These are phyloP conservation scores for Cyprinodon variegatus DNA, from an alignment of 2,113 vertebrate genomes.

Conservation along the genomic window DNA sequence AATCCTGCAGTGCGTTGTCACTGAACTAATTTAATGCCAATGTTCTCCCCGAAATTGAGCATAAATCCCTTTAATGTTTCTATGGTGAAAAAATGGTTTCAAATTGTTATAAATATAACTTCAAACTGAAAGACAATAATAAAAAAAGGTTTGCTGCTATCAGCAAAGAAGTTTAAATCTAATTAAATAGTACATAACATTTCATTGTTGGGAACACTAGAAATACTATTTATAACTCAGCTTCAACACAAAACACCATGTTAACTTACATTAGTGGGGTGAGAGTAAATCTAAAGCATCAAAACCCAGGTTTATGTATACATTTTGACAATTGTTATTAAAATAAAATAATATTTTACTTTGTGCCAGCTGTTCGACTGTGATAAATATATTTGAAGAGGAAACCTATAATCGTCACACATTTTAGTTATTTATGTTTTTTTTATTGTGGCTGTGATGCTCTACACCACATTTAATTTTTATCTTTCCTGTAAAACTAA, in stretches of 20 bases:
- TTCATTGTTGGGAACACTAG: too few relatives aligned
- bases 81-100: background rate
- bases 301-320: too few relatives aligned
- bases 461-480: background rate
- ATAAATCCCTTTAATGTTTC: constrained; percentile 1
- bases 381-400: background rate
- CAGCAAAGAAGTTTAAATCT: background rate
- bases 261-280: too few relatives aligned
- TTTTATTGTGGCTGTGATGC: background rate
- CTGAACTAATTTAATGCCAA: background rate
- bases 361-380: background rate
- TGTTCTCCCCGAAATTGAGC: background rate
- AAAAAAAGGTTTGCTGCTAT: background rate
- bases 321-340: too few relatives aligned
- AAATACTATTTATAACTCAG: too few relatives aligned
- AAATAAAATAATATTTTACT: background rate
- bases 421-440: background rate
- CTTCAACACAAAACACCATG: too few relatives aligned
- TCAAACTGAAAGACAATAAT: background rate
- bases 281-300: too few relatives aligned
- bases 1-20: too few relatives aligned
- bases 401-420: background rate
- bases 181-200: too few relatives aligned
- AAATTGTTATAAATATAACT: too few relatives aligned
- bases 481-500: background rate